Conservation (phyloP, 2,113 vertebrate species). For the Circaetus gallicus region DNA sequence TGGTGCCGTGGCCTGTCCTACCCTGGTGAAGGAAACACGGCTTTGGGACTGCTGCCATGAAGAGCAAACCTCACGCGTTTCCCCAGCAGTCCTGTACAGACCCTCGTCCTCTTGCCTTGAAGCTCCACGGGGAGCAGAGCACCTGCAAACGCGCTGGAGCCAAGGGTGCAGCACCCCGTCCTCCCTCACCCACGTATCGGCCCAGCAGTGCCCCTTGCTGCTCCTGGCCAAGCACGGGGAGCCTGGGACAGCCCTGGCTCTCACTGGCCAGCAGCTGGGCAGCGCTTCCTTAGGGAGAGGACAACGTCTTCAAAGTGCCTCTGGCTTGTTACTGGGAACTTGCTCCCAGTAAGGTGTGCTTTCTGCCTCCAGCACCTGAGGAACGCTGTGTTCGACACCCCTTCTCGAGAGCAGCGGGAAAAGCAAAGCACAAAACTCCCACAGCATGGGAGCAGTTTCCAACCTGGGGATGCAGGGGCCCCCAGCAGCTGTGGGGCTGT, state of each 20-base stretch:
- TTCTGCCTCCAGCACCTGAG: neutral
- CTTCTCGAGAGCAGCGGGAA: neutral
- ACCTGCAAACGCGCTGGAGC: neutral
- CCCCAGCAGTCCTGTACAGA: too few species aligned
- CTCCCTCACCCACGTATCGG: fast-evolving
- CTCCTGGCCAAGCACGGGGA: neutral
- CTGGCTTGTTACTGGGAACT: neutral
- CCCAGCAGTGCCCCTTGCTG: neutral
- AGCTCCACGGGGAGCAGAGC: neutral
- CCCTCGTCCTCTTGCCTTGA: neutral
- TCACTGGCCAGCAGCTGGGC: neutral
- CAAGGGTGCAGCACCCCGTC: fast-evolving
- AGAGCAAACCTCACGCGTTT: neutral
- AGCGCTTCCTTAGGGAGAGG: neutral
- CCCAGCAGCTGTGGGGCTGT: neutral
- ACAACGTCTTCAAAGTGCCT: neutral
- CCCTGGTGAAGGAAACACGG: neutral
- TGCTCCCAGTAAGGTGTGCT: neutral
- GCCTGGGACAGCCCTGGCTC: neutral
- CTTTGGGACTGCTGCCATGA: neutral
- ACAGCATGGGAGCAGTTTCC: fast-evolving
- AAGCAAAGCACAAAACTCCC: neutral
- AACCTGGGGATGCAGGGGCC: neutral
- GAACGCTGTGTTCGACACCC: fast-evolving
- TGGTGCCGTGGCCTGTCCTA: neutral